Percentiles rank a stretch among this genome's conserved stretches.
Evolutionary conservation across 2,888 invertebrate species (phyloP).

Genomic region (Geophilus truncorum): DNA sequence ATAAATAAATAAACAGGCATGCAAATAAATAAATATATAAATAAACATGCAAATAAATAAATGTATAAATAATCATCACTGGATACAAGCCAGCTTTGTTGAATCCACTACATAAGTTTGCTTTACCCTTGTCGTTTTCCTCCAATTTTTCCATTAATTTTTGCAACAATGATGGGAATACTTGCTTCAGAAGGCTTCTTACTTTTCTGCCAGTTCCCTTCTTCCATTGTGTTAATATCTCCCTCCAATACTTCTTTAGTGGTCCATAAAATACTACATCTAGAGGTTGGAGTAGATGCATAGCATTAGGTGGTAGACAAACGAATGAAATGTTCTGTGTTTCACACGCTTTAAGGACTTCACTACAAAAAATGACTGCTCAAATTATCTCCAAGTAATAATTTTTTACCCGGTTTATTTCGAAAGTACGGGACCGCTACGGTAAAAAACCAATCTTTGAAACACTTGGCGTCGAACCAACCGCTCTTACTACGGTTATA

Average conservation of each 20-base stretch:
- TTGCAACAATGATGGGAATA: neutral
- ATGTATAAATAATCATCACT: too few species aligned
- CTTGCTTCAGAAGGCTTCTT: neutral
- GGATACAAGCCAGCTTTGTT: too few species aligned
- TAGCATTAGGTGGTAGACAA: conserved; percentile 45
- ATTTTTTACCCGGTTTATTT: conserved; percentile 43
- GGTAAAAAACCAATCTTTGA: conserved; percentile 44
- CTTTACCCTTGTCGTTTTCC: too few species aligned
- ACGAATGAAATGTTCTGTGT: conserved; percentile 46
- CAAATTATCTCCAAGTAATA: conserved; percentile 48
- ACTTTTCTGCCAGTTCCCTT: neutral
- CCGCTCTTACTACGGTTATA: conserved; percentile 47
- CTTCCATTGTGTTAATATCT: conserved; percentile 42
- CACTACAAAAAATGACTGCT: conserved; percentile 43
- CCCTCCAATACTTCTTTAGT: conserved; percentile 43
- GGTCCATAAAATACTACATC: conserved; percentile 46
- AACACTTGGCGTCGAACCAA: conserved; percentile 43
- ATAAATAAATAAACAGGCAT: too few species aligned
- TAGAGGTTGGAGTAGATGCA: conserved; percentile 45
- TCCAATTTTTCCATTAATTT: too few species aligned
- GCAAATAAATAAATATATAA: too few species aligned
- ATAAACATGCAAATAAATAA: too few species aligned
- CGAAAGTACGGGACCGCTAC: conserved; percentile 41
- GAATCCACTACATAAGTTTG: too few species aligned
- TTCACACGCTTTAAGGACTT: conserved; percentile 44